A percentile compares a stretch with the other conserved stretches of the same genome.
These are phyloP conservation scores for Emydocephalus ijimae DNA, from an alignment of 2,113 vertebrate species.

Conservation along the genomic window DNA sequence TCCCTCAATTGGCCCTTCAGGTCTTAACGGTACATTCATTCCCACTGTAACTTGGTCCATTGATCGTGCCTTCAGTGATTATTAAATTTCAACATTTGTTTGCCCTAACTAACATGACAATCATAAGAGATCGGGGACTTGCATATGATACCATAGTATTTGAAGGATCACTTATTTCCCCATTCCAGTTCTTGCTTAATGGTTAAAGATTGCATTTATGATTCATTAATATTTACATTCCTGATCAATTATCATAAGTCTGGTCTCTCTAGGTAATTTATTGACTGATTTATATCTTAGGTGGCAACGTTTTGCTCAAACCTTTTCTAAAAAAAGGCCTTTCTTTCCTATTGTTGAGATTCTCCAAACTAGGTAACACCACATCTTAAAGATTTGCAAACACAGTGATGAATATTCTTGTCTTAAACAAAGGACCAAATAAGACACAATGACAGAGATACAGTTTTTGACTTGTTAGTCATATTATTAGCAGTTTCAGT, in stretches of 20 bases:
- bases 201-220: neutral
- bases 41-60: neutral
- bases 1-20: neutral
- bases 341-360: neutral
- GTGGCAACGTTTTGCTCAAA: neutral
- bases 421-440: neutral
- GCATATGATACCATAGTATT: neutral
- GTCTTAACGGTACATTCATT: neutral
- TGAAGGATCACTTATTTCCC: neutral
- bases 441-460: neutral
- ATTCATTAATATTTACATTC: neutral
- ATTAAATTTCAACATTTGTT: neutral
- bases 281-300: neutral
- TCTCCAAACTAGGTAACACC: neutral
- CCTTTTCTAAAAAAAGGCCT: neutral
- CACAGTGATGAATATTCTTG: neutral
- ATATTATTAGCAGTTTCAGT: neutral
- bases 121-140: neutral
- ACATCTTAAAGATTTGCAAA: neutral
- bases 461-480: neutral
- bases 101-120: neutral
- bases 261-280: neutral
- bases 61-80: neutral
- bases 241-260: neutral
- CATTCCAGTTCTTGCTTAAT: neutral